A percentile compares a stretch with the other conserved stretches of the same genome.
Conservation (phyloP, 2,888 invertebrate species). For the Glyphotaelius pellucidus region DNA sequence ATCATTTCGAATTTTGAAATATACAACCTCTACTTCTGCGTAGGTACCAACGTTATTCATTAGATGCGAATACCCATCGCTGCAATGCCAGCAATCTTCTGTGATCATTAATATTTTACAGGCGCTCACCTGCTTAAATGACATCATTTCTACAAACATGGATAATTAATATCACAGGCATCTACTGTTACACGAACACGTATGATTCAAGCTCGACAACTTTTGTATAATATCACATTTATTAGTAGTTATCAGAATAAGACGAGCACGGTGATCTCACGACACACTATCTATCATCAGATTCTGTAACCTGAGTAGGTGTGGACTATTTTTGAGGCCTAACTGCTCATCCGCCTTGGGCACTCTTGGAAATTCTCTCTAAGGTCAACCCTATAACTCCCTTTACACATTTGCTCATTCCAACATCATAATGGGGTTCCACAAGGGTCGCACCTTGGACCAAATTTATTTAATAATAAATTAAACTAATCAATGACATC, state of each 20-base stretch:
- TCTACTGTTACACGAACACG: not conserved
- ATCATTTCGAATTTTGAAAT: too few relatives aligned
- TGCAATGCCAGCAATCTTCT: not conserved
- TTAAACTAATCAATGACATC: too few relatives aligned
- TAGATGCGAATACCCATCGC: not conserved
- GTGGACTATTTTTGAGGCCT: not conserved
- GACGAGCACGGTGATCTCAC: constrained; percentile 12
- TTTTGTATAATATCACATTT: not conserved
- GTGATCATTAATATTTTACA: not conserved
- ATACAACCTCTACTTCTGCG: too few relatives aligned
- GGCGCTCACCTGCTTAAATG: not conserved
- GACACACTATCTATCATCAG: not conserved
- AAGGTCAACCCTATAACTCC: not conserved
- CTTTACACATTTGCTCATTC: too few relatives aligned
- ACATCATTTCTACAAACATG: not conserved
- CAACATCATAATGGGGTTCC: too few relatives aligned
- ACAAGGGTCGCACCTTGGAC: too few relatives aligned
- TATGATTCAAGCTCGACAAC: not conserved
- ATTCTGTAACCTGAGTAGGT: not conserved
- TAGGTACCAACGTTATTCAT: not conserved
- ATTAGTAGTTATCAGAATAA: constrained; percentile 16
- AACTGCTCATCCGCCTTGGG: not conserved
- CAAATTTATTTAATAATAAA: too few relatives aligned
- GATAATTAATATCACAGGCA: not conserved
- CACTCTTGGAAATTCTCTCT: not conserved